A percentile compares a stretch with the other conserved stretches of the same genome.
phyloP scores from a whole-genome alignment of 2,797 vertebrate species.

The Atherinosoma microstoma region DNA sequence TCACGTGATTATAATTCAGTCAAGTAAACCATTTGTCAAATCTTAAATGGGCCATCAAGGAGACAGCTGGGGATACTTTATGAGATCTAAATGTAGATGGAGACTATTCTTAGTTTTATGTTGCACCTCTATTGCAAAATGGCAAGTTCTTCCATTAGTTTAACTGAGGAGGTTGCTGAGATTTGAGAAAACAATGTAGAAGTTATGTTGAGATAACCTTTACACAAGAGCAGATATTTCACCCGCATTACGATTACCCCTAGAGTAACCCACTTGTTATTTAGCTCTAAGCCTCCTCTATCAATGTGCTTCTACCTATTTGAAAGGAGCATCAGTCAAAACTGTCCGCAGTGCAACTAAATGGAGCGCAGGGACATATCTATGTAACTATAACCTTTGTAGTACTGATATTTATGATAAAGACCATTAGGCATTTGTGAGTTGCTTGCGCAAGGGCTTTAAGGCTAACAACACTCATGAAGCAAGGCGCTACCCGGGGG shows the following conservation, averaged over 20 bases:
- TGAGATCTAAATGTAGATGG: constrained; percentile 30
- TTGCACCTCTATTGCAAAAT: constrained; percentile 48
- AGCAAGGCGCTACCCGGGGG: constrained; percentile 55
- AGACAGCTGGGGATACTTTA: constrained; percentile 23
- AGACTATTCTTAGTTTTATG: constrained; percentile 30
- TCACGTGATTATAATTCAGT: constrained; percentile 78
- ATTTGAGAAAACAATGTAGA: constrained; percentile 73
- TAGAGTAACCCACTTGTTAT: constrained; percentile 76
- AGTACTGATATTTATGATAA: constrained; percentile 71
- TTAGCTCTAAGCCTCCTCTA: constrained; percentile 78
- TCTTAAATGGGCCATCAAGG: constrained; percentile 34
- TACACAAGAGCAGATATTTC: constrained; percentile 84
- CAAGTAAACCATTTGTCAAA: constrained; percentile 68
- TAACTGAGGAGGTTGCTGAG: constrained; percentile 67
- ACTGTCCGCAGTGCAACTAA: constrained; percentile 72
- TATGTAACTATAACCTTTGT: constrained; percentile 85
- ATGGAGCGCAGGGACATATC: constrained; percentile 80
- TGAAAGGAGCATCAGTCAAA: constrained; percentile 77
- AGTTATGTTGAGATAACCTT: constrained; percentile 87
- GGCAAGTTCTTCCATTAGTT: constrained; percentile 71
- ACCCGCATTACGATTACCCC: constrained; percentile 76
- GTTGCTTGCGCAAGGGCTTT: constrained; percentile 79
- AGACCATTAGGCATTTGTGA: constrained; percentile 78
- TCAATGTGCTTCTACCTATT: constrained; percentile 64
- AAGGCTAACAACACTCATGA: constrained; percentile 78